Evolutionary conservation across 2,888 invertebrate species (phyloP).

Genomic region (Acholoe squamosa): DNA sequence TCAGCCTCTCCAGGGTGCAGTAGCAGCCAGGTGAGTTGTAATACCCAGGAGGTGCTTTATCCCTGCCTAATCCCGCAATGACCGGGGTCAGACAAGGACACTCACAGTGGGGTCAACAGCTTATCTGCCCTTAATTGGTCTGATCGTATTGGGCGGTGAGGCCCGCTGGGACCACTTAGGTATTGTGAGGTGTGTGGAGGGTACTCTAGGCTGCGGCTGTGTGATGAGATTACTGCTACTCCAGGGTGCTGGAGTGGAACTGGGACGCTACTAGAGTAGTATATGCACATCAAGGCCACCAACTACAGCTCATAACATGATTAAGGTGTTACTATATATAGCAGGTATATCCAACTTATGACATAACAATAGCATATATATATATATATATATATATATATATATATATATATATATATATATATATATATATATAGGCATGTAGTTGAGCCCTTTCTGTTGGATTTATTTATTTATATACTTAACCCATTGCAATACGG

Average conservation of each 20-base stretch:
- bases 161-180: not conserved
- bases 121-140: not conserved
- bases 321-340: too few relatives aligned
- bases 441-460: too few relatives aligned
- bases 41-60: constrained; percentile 33
- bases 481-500: too few relatives aligned
- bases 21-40: not conserved
- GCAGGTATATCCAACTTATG: too few relatives aligned
- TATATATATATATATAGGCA: too few relatives aligned
- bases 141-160: not conserved
- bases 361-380: too few relatives aligned
- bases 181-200: not conserved
- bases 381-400: too few relatives aligned
- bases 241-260: not conserved
- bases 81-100: not conserved
- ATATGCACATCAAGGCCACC: too few relatives aligned
- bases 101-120: not conserved
- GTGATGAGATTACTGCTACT: not conserved
- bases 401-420: too few relatives aligned
- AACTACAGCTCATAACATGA: too few relatives aligned
- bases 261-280: too few relatives aligned
- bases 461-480: too few relatives aligned
- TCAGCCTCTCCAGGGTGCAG: constrained; percentile 22
- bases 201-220: not conserved
- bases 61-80: constrained; percentile 19